Percentiles rank a stretch among this genome's conserved stretches.
These are phyloP conservation scores for Gymnoscopelus microlampas DNA, from an alignment of 2,797 vertebrate genomes.

Conservation along the genomic window DNA sequence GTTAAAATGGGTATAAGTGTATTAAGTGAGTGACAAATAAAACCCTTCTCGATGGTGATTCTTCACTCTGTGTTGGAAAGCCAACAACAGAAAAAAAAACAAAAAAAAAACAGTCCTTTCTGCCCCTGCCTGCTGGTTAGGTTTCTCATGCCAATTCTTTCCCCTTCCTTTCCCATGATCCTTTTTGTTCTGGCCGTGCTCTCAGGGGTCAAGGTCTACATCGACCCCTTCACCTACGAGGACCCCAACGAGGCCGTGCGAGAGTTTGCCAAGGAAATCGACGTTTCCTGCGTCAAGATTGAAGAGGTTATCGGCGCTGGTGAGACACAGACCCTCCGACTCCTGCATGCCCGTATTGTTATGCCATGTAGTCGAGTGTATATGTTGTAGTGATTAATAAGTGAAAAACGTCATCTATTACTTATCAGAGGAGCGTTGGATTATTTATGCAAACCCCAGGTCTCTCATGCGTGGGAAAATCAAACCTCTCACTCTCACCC, in stretches of 20 bases:
- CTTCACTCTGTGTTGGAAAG: too few species aligned
- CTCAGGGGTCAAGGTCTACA: conserved; percentile 91
- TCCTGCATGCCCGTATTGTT: conserved; percentile 51
- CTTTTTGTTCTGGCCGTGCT: conserved; percentile 53
- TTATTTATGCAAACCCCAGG: too few species aligned
- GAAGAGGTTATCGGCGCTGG: conserved; percentile 95
- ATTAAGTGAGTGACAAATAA: too few species aligned
- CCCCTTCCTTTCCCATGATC: conserved; percentile 71
- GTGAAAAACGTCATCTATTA: too few species aligned
- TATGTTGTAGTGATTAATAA: conserved; percentile 21
- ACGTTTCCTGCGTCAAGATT: conserved; percentile 95
- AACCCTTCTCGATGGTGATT: too few species aligned
- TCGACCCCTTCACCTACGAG: conserved; percentile 94
- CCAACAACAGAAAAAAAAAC: too few species aligned
- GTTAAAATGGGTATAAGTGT: too few species aligned
- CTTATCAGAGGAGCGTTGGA: too few species aligned
- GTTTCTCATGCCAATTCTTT: conserved; percentile 28
- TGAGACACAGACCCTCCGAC: conserved; percentile 69
- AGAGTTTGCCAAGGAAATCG: conserved; percentile 95
- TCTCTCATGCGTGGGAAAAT: too few species aligned
- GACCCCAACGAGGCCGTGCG: conserved; percentile 92
- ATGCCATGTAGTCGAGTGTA: conserved; percentile 29
- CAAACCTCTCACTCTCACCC: too few species aligned
- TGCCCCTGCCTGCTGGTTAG: too few species aligned
- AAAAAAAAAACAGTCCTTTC: too few species aligned